phyloP scores from a whole-genome alignment of 2,888 invertebrate species.

The Lasioglossum malachurum region DNA sequence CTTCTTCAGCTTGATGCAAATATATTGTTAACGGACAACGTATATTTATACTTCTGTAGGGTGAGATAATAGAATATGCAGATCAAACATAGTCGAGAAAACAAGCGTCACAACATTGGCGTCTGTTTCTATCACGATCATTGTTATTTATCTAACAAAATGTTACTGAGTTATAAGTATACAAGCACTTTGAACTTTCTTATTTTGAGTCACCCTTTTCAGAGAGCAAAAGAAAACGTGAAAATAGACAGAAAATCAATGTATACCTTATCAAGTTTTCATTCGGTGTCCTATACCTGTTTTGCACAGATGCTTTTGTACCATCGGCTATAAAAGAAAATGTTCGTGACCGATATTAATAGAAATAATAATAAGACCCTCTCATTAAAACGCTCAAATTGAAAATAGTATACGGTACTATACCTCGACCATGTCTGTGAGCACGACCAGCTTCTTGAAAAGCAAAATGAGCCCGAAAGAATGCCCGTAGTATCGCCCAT shows the following conservation, averaged over 20 bases:
- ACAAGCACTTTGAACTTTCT: slow-evolving; percentile 58
- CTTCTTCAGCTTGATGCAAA: slow-evolving; percentile 68
- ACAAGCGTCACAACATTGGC: slow-evolving; percentile 67
- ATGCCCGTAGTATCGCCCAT: slow-evolving; percentile 97
- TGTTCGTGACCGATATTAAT: too few relatives aligned
- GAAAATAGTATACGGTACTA: background rate
- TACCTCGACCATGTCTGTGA: slow-evolving; percentile 87
- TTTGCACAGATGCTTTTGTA: slow-evolving; percentile 86
- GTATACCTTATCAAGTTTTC: slow-evolving; percentile 90
- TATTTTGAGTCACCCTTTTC: slow-evolving; percentile 58
- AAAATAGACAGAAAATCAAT: slow-evolving; percentile 42
- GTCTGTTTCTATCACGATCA: slow-evolving; percentile 65
- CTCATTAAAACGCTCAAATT: too few relatives aligned
- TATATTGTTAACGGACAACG: slow-evolving; percentile 68
- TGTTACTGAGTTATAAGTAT: slow-evolving; percentile 60
- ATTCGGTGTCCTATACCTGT: slow-evolving; percentile 89
- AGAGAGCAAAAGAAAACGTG: slow-evolving; percentile 42
- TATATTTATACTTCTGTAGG: slow-evolving; percentile 58
- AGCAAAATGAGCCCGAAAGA: slow-evolving; percentile 96
- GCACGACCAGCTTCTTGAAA: slow-evolving; percentile 93
- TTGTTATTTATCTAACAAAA: slow-evolving; percentile 61
- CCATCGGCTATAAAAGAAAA: slow-evolving; percentile 82
- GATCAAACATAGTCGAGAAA: slow-evolving; percentile 66
- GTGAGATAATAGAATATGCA: slow-evolving; percentile 62
- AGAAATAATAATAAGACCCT: too few relatives aligned